Base-by-base conservation (phyloP, 2,113 vertebrate genomes). In the Emydocephalus ijimae region DNA sequence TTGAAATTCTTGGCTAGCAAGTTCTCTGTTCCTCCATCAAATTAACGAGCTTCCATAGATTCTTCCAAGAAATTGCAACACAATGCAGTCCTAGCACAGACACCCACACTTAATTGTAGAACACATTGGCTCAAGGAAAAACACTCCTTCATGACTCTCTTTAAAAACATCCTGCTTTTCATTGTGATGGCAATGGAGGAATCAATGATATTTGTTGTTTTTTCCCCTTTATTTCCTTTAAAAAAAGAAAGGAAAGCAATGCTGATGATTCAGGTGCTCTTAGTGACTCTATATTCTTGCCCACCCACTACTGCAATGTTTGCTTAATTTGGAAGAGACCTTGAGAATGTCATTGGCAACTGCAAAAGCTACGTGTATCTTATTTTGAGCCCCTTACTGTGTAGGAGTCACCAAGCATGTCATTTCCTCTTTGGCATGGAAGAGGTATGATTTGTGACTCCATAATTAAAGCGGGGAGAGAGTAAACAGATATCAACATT, bases 191-290 rank as follows among this genome's bases (percentile, higher is more conserved):
- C 20, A 21, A 20, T 88, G 59, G 59, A 29, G 20, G 52, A 11
- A 54, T 45, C 11, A 48, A 48, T 26, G 26, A 26, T 24, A 85
- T 43, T 81, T 56, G 39, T 26, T 56, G 64, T 29, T 85, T 92
- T 81, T 69, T 39, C 4, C n/a, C 5, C 11, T 23, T 9, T 5
- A 9, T 86, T 89, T 45, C 18, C 45, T 85, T 85, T 50, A 85
- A 81, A 61, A 59, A 92, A 74, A 55, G 43, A 52, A 55, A 74
- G 5, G 43, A 89, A 85, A 56, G 50, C 29, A 59, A 26, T 21
- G 15, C 43, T 89, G 54, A 85, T 92, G 92, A 85, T 92, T 92
- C 88, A 92, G 64, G 92, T 89, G 54, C 48, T 54, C 88, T 90
- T 61, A 88, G 74, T 74, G 57, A 52, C 54, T 85, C 54, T 34